These are phyloP conservation scores for Hedya salicella DNA, from an alignment of 2,888 invertebrate species.

Conservation along the genomic window DNA sequence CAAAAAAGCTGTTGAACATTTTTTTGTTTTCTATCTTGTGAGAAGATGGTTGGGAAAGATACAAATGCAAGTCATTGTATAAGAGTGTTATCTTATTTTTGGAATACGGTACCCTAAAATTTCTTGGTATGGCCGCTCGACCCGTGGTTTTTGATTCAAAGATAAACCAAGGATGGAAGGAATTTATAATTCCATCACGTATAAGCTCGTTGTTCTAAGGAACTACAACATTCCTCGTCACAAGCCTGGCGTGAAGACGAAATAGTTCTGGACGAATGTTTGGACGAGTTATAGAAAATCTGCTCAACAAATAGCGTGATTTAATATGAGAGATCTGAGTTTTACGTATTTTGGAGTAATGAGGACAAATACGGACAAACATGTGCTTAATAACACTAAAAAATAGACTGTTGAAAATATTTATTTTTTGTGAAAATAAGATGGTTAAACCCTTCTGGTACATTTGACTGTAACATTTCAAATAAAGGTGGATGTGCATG, in stretches of 20 bases:
- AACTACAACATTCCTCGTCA: constrained; percentile 9
- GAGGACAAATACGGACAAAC: too few relatives aligned
- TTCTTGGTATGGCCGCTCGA: not conserved
- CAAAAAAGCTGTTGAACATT: not conserved
- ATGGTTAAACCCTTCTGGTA: too few relatives aligned
- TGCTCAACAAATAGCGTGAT: not conserved
- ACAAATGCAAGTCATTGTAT: not conserved
- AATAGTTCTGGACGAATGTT: constrained; percentile 5
- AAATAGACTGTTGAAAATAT: too few relatives aligned
- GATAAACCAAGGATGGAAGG: constrained; percentile 23
- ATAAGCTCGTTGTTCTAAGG: constrained; percentile 16
- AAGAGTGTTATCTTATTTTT: not conserved
- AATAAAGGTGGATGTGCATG: too few relatives aligned
- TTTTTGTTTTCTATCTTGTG: not conserved
- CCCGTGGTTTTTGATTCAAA: constrained; percentile 29
- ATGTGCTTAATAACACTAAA: too few relatives aligned
- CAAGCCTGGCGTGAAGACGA: constrained; percentile 5
- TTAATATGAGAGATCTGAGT: too few relatives aligned
- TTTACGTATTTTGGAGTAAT: too few relatives aligned
- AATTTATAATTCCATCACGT: constrained; percentile 41
- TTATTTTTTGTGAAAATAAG: too few relatives aligned
- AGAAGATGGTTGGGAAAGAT: not conserved
- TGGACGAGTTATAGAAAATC: not conserved
- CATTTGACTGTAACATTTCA: too few relatives aligned
- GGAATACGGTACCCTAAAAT: constrained; percentile 9